Evolutionary conservation across 2,797 vertebrate species (phyloP).

Genomic region (Ctenosaura bakeri): DNA sequence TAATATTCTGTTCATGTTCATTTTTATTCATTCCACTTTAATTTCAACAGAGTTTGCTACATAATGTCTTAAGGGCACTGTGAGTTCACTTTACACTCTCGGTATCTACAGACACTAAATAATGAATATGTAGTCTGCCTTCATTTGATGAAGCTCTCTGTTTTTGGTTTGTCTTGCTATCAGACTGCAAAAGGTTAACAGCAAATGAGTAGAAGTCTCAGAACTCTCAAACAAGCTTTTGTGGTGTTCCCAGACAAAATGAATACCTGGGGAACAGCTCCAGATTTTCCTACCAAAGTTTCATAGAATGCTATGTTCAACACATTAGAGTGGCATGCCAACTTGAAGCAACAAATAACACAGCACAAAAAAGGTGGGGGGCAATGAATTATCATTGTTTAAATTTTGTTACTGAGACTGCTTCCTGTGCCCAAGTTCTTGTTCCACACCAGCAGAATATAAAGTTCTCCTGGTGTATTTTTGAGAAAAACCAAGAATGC

Average conservation of each 20-base stretch:
- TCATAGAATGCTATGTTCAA: background rate
- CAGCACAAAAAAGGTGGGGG: no score
- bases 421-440: no score
- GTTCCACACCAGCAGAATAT: no score
- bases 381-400: background rate
- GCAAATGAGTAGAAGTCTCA: background rate
- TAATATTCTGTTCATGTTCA: constrained; percentile 39
- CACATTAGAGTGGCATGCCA: background rate
- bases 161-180: background rate
- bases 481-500: no score
- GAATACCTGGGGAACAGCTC: background rate
- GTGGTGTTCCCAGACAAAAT: background rate
- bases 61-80: constrained; percentile 15
- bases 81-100: background rate
- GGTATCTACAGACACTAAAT: background rate
- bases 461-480: no score
- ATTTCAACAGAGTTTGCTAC: constrained; percentile 14
- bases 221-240: background rate
- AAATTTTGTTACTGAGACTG: background rate
- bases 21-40: constrained; percentile 33
- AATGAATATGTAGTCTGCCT: constrained; percentile 8
- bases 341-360: background rate
- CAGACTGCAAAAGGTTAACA: background rate
- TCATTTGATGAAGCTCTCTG: background rate
- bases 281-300: background rate